phyloP scores from a whole-genome alignment of 2,888 invertebrate species.

The Cantharis rufa region DNA sequence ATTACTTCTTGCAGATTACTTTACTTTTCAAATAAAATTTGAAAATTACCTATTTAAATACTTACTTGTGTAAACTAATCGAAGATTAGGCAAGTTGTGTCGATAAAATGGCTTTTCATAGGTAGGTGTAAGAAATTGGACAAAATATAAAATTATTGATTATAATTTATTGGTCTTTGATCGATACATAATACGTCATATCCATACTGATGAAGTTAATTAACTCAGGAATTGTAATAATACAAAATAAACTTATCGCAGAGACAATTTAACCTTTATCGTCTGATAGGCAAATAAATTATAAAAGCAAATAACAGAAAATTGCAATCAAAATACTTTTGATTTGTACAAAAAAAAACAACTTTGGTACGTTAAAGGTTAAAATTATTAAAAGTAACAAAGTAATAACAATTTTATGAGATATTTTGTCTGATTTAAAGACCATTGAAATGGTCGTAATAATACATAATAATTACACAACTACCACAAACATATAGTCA shows the following conservation, averaged over 20 bases:
- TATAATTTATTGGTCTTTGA: neutral
- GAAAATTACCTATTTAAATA: no score
- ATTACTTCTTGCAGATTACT: no score
- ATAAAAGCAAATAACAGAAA: neutral
- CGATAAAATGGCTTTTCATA: no score
- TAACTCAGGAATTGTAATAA: neutral
- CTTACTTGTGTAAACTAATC: no score
- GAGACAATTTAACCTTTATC: neutral
- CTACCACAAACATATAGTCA: conserved; percentile 34
- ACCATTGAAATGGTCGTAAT: neutral
- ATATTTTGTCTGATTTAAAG: neutral
- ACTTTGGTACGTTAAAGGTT: neutral
- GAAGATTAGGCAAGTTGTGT: no score
- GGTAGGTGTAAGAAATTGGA: no score
- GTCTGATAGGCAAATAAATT: neutral
- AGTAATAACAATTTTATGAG: neutral
- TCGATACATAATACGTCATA: neutral
- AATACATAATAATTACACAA: conserved; percentile 6
- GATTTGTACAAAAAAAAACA: neutral
- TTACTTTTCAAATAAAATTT: no score
- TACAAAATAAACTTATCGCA: neutral
- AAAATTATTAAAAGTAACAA: neutral
- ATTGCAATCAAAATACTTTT: neutral
- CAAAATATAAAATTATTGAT: neutral
- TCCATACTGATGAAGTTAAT: neutral